Base-by-base conservation (phyloP, 2,888 invertebrate species). In the Rotaria magnacalcarata region DNA sequence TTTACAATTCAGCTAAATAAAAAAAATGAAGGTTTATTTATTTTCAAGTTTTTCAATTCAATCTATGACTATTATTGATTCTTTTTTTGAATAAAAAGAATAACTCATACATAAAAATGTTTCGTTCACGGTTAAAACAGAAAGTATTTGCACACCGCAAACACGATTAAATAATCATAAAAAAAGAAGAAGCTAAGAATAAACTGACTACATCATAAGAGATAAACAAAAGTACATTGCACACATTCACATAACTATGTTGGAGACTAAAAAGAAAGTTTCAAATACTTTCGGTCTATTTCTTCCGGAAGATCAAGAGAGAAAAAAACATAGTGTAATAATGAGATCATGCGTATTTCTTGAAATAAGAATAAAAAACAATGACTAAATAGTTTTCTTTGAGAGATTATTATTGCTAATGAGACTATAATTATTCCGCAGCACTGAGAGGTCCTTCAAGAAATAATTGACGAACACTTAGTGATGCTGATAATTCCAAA, bases 401-500 rank as follows among this genome's bases (percentile, higher is more conserved):
- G 54, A 54, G 54, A 54, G 54, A 54, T 54, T 54, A 54, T 54
- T 19, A 54, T n/a, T 67, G 27, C 16, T 34, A 5, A 67, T 67
- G 16, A 16, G 67, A 67, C 7, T 16, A 16, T 34, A 34, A 67
- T 67, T 14, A 67, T 34, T 67, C 67, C 11, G 14, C 34, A 67
- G 34, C 3, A 67, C 14, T 67, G 34, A 67, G 67, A 34, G 67
- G 67, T 67, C 67, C 80, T 47, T 80, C 80, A 21, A 80, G 47
- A 80, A 80, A 80, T 80, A 80, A 47, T 80, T 80, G 80, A n/a
- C 47, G 80, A 80, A 80, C 80, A 80, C 47, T 80, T 11, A 80
- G n/a, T 14, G 19, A 47, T 47, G 80, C 43, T 14, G 80, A 80
- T 47, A 80, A 80, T 47, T 80, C 47, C 8, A 80, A n/a, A 8